Conservation (phyloP, 2,888 invertebrate species). For the Oscheius sp. region DNA sequence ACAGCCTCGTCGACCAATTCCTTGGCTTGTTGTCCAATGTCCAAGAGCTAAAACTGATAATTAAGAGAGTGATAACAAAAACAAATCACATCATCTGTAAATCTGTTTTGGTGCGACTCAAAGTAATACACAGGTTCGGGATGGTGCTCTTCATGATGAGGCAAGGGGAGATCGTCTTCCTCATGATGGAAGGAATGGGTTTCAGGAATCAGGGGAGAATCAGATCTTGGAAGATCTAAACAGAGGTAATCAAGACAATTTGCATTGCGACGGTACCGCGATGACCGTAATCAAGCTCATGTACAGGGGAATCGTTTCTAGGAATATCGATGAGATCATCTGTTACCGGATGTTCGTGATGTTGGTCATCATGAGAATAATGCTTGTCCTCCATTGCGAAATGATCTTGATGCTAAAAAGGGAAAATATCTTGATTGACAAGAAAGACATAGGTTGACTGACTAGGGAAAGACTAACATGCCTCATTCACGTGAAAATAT, state of each 20-base stretch:
- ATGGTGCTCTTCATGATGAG: background rate
- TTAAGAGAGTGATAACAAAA: background rate
- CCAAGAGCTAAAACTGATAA: background rate
- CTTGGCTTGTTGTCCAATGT: constrained; percentile 18
- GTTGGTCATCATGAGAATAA: constrained; percentile 1
- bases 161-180: no score
- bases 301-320: background rate
- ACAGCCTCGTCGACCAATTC: constrained; percentile 27
- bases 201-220: constrained; percentile 21
- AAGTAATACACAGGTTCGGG: background rate
- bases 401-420: background rate
- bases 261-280: background rate
- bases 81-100: background rate
- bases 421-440: background rate
- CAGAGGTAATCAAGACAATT: background rate
- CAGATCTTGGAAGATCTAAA: background rate
- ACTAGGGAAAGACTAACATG: background rate
- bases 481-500: background rate
- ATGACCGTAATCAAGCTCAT: constrained; percentile 2
- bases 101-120: background rate
- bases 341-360: background rate
- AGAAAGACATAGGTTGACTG: background rate
- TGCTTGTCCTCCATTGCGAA: constrained; percentile 6
- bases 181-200: background rate
- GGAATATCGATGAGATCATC: constrained; percentile 23